Conservation (phyloP, 2,888 invertebrate species). For the Blera fallax region DNA sequence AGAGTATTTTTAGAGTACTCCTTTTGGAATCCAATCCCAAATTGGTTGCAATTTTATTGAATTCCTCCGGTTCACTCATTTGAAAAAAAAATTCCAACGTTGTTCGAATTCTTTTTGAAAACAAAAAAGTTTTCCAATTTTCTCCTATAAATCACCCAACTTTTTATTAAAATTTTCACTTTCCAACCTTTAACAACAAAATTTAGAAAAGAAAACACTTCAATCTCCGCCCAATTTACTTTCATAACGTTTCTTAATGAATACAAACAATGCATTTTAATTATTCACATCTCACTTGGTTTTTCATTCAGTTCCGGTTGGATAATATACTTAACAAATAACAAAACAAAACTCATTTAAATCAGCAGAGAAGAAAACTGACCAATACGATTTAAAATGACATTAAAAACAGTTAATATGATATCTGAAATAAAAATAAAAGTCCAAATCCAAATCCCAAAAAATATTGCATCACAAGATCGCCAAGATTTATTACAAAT, state of each 20-base stretch:
- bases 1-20: not conserved
- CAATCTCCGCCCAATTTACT: not conserved
- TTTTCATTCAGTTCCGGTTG: conserved; percentile 3
- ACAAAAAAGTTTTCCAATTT: too few species aligned
- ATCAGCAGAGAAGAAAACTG: not conserved
- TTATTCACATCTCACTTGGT: not conserved
- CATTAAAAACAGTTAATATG: not conserved
- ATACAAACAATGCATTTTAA: not conserved
- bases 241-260: not conserved
- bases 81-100: too few species aligned
- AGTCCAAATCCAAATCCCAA: not conserved
- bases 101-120: too few species aligned
- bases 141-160: too few species aligned
- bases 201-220: not conserved
- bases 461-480: conserved; percentile 5
- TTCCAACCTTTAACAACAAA: not conserved
- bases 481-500: not conserved
- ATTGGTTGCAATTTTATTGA: not conserved
- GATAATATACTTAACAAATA: too few species aligned
- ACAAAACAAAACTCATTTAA: not conserved
- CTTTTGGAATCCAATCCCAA: not conserved
- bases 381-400: not conserved
- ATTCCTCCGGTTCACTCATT: not conserved
- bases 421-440: not conserved
- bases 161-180: not conserved